These are phyloP conservation scores for Oreohelix idahoensis DNA, from an alignment of 1,140 invertebrate species.

Conservation along the genomic window DNA sequence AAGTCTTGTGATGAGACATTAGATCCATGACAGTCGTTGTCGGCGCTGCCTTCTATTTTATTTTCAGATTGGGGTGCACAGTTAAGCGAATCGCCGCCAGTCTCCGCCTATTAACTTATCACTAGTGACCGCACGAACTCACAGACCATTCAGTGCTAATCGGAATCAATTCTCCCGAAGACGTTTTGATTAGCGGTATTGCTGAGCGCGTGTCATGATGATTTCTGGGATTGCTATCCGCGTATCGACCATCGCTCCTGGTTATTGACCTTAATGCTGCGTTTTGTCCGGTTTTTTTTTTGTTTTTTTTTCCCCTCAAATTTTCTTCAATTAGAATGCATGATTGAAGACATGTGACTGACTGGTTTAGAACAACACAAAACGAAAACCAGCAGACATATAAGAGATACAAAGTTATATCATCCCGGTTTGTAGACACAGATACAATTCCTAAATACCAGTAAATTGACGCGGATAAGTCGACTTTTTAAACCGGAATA, in stretches of 20 bases:
- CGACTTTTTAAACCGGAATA: no score
- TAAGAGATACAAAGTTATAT: no score
- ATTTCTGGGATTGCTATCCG: conserved; percentile 3
- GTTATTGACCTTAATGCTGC: not conserved
- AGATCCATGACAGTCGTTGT: not conserved
- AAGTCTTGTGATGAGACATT: not conserved
- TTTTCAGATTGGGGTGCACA: not conserved
- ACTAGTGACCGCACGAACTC: not conserved
- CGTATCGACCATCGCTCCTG: not conserved
- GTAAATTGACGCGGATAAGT: no score
- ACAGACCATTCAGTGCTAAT: not conserved
- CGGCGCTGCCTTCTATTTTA: not conserved
- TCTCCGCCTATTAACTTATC: not conserved
- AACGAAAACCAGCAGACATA: no score
- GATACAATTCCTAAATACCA: no score
- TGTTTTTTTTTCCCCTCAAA: no score
- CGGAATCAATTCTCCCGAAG: conserved; percentile 2
- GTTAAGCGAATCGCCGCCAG: not conserved
- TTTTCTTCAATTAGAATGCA: no score
- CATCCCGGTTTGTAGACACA: no score
- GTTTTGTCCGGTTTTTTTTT: not conserved
- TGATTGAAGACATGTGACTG: no score
- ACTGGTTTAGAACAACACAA: no score
- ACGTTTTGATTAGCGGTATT: not conserved
- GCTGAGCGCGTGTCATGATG: not conserved